Evolutionary conservation across 2,113 vertebrate genomes (phyloP).

Genomic region (Oreochromis niloticus): DNA sequence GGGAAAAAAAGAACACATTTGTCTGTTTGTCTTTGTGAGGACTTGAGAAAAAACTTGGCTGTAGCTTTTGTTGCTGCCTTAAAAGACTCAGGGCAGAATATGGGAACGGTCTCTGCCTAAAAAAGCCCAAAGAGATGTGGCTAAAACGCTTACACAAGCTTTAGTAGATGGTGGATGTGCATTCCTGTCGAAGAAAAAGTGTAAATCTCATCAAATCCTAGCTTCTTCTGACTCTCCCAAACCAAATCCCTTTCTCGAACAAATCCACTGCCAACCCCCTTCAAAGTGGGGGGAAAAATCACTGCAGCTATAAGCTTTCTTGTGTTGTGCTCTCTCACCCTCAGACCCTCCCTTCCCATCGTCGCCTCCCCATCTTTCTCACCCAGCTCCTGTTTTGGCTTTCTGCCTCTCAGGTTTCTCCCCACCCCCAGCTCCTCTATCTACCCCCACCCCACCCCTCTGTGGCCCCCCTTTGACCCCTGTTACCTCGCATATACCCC

Average conservation of each 20-base stretch:
- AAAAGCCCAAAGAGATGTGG: not conserved
- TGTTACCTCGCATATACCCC: slow-evolving; percentile 35
- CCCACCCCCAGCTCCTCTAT: not conserved
- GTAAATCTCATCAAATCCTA: slow-evolving; percentile 38
- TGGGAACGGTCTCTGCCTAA: not conserved
- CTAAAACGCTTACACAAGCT: slow-evolving; percentile 12
- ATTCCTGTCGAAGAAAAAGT: slow-evolving; percentile 9
- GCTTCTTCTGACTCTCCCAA: slow-evolving; percentile 6
- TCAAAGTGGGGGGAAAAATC: not conserved
- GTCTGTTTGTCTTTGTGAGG: not conserved
- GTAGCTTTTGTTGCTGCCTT: not conserved
- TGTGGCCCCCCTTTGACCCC: slow-evolving; percentile 53
- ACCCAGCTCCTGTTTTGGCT: slow-evolving; percentile 50
- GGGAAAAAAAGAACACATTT: not conserved
- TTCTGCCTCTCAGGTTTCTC: slow-evolving; percentile 62
- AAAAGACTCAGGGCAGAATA: not conserved
- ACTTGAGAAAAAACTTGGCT: not conserved
- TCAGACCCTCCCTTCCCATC: not conserved
- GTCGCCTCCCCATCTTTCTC: not conserved
- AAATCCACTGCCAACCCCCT: slow-evolving; percentile 19
- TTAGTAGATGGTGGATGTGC: slow-evolving; percentile 6
- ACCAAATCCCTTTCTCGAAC: slow-evolving; percentile 36
- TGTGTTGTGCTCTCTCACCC: slow-evolving; percentile 35
- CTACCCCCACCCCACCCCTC: not conserved
- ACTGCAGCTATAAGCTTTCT: slow-evolving; percentile 2